phyloP scores from a whole-genome alignment of 2,888 invertebrate genomes.

The Campoplex nolae region DNA sequence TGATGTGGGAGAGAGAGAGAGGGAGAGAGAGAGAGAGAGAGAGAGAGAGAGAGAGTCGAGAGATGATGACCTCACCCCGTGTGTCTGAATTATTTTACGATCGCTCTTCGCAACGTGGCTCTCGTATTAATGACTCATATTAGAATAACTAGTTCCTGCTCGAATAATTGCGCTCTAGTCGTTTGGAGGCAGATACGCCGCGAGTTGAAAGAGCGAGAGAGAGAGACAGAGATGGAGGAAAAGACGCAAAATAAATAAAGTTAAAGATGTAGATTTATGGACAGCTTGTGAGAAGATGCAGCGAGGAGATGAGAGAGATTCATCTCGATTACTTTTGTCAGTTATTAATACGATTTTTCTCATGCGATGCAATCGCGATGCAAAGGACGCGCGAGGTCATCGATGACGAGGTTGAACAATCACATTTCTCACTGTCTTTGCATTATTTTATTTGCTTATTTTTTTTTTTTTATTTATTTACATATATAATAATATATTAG shows the following conservation, averaged over 20 bases:
- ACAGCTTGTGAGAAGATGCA: conserved; percentile 21
- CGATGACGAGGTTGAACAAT: conserved; percentile 23
- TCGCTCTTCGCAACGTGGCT: conserved; percentile 49
- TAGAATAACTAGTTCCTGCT: conserved; percentile 68
- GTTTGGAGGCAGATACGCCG: conserved; percentile 1
- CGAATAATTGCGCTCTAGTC: conserved; percentile 60
- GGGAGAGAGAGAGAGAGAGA: conserved; percentile 26
- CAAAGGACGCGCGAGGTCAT: conserved; percentile 19
- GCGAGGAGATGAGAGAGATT: conserved; percentile 31
- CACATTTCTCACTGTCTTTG: no score
- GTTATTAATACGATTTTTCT: conserved; percentile 64
- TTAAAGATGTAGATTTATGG: conserved; percentile 31
- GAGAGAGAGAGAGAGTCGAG: conserved; percentile 53
- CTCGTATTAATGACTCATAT: conserved; percentile 65
- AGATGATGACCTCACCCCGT: conserved; percentile 61
- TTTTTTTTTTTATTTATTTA: no score
- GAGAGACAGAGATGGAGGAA: neutral
- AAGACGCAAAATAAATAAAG: conserved; percentile 28
- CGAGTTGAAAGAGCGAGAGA: neutral
- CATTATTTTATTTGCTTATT: no score
- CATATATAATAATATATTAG: no score
- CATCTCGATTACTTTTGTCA: conserved; percentile 52
- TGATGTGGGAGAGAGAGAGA: conserved; percentile 57
- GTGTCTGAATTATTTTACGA: conserved; percentile 65
- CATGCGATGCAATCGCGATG: conserved; percentile 20